phyloP scores from a whole-genome alignment of 1,140 invertebrate genomes.

The Aphis gossypii region DNA sequence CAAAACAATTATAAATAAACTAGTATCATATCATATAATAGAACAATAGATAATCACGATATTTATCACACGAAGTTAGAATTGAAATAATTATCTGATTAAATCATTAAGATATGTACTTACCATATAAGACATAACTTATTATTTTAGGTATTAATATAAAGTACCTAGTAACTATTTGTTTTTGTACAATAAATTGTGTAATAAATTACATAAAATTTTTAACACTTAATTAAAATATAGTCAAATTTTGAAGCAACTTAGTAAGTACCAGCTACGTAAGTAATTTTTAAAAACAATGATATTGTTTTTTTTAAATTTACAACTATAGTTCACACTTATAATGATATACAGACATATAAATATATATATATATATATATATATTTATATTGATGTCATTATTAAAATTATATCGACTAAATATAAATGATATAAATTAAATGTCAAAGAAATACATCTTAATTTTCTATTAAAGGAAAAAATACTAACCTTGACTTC shows the following conservation, averaged over 20 bases:
- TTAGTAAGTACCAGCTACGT: not conserved
- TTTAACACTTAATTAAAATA: not conserved
- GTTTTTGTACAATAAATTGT: not conserved
- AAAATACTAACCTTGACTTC: constrained; percentile 65
- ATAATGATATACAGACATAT: not conserved
- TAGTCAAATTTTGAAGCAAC: not conserved
- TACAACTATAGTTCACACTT: not conserved
- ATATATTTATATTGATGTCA: not conserved
- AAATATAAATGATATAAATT: not conserved
- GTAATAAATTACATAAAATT: not conserved
- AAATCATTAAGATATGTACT: not conserved
- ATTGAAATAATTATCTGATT: not conserved
- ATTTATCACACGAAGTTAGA: not conserved
- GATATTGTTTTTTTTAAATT: not conserved
- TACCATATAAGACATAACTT: not conserved
- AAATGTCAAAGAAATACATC: not conserved
- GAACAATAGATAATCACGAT: not conserved
- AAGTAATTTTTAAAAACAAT: not conserved
- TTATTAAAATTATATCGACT: not conserved
- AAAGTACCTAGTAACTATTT: not conserved
- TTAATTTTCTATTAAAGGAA: not conserved
- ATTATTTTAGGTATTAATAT: not conserved
- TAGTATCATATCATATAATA: not conserved
- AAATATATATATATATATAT: not conserved
- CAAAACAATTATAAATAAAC: not conserved